phyloP scores from a whole-genome alignment of 2,113 vertebrate genomes.

The Chaetodon trifascialis region DNA sequence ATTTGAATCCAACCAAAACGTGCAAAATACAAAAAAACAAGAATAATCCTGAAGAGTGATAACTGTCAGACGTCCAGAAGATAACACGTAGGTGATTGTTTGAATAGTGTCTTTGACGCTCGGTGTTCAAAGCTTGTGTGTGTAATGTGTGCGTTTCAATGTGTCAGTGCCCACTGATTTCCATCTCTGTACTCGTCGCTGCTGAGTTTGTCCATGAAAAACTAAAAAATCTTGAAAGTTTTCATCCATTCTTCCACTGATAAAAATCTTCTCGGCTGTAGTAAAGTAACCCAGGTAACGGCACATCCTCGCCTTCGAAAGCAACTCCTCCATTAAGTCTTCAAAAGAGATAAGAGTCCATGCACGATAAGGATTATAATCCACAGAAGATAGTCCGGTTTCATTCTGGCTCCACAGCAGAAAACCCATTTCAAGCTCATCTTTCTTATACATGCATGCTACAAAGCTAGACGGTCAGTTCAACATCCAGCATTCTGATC shows the following conservation, averaged over 20 bases:
- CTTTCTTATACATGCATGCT: slow-evolving; percentile 22
- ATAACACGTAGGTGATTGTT: slow-evolving; percentile 60
- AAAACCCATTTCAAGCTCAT: slow-evolving; percentile 21
- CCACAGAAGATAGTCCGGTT: slow-evolving; percentile 33
- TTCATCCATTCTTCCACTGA: slow-evolving; percentile 6
- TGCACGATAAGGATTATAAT: slow-evolving; percentile 40
- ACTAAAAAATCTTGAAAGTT: not conserved
- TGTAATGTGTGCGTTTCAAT: slow-evolving; percentile 1
- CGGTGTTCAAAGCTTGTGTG: slow-evolving; percentile 42
- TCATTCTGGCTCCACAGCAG: slow-evolving; percentile 28
- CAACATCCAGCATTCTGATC: not conserved
- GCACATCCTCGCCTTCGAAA: slow-evolving; percentile 5
- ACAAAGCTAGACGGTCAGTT: not conserved
- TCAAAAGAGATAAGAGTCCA: slow-evolving; percentile 33
- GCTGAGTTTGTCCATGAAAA: not conserved
- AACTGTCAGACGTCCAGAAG: slow-evolving; percentile 10
- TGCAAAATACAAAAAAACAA: not conserved
- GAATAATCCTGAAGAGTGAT: slow-evolving; percentile 19
- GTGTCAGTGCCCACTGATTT: slow-evolving; percentile 29
- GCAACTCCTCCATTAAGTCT: not conserved
- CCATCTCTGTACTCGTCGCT: slow-evolving; percentile 21
- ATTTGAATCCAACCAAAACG: slow-evolving; percentile 22
- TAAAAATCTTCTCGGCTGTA: not conserved
- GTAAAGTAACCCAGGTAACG: not conserved
- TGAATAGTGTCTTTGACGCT: slow-evolving; percentile 58